A percentile compares a stretch with the other conserved stretches of the same genome.
phyloP scores from a whole-genome alignment of 2,797 vertebrate genomes.

The Heliangelus exortis region DNA sequence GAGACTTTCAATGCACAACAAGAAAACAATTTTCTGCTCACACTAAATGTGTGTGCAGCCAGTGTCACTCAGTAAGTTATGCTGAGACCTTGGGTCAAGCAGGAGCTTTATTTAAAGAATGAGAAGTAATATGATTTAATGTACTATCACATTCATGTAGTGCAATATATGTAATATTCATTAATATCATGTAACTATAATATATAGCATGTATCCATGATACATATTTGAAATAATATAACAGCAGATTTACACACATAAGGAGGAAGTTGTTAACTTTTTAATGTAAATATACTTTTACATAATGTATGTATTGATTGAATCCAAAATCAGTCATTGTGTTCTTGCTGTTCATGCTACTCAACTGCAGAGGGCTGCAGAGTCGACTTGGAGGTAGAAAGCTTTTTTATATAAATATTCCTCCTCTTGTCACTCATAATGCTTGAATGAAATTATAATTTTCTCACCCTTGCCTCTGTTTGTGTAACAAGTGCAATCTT shows the following conservation, averaged over 20 bases:
- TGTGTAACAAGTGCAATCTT: neutral
- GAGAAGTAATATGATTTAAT: neutral
- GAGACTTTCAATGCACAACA: neutral
- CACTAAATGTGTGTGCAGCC: neutral
- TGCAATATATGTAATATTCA: neutral
- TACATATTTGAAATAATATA: neutral
- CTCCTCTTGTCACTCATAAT: slow-evolving; percentile 22
- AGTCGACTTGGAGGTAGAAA: slow-evolving; percentile 17
- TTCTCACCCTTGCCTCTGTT: slow-evolving; percentile 33
- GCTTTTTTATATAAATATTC: slow-evolving; percentile 45
- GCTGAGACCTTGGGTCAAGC: neutral
- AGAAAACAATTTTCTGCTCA: neutral
- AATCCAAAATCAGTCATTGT: neutral
- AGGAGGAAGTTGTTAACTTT: neutral
- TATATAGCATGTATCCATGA: neutral
- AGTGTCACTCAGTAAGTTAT: neutral
- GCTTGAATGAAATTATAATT: slow-evolving; percentile 23
- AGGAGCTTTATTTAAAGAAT: neutral
- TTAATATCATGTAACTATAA: neutral
- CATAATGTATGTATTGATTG: neutral
- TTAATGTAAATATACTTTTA: neutral
- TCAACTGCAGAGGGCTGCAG: slow-evolving; percentile 61
- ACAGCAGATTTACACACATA: slow-evolving; percentile 1
- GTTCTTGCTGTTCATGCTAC: neutral
- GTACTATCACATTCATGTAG: neutral